Evolutionary conservation across 2,797 vertebrate genomes (phyloP), one percentile per base, ranked within the genome.

Genomic region (Somateria mollissima): DNA sequence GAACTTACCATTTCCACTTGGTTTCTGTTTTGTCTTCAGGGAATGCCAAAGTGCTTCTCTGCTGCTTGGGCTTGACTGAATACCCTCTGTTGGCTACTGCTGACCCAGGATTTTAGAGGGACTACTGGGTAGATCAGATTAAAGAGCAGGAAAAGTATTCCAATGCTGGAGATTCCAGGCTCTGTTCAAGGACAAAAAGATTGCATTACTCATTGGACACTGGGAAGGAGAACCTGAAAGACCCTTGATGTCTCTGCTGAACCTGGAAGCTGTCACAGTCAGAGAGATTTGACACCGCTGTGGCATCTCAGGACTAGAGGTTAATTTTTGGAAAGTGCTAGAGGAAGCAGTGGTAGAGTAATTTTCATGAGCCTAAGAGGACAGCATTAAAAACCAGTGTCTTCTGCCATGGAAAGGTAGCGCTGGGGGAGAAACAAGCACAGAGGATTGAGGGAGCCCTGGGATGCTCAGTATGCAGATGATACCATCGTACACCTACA

Each of bases 211-310:
- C 85, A 94, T 90, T 6, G 2, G 39, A 24, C 39, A 28, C 1
- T 34, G 69, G 77, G 77, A 94, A 92, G 92, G 80, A 86, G 74
- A 94, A 67, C 60, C 56, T 56, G 37, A 27, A 43, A 75, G 66
- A 47, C n/a, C 60, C 73, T 75, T 89, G 73, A 83, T 81, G 74
- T 89, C 83, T 91, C 87, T 81, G 73, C 94, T 95, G 92, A 84
- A 87, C 87, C 82, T 88, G 77, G 71, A 76, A 88, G 90, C 86
- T 93, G 87, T 82, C 75, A 83, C 87, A 93, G 66, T 88, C 82
- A 84, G 92, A 87, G 89, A 92, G 95, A 87, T 96, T 90, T 93
- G 94, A 84, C 87, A 86, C 87, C 24, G 0, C 64, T 71, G 85
- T 70, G 85, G 83, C 83, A 76, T 60, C 0, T 0, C 71, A 39